These are phyloP conservation scores for Suillia variegata DNA, from an alignment of 2,888 invertebrate genomes.

Conservation along the genomic window DNA sequence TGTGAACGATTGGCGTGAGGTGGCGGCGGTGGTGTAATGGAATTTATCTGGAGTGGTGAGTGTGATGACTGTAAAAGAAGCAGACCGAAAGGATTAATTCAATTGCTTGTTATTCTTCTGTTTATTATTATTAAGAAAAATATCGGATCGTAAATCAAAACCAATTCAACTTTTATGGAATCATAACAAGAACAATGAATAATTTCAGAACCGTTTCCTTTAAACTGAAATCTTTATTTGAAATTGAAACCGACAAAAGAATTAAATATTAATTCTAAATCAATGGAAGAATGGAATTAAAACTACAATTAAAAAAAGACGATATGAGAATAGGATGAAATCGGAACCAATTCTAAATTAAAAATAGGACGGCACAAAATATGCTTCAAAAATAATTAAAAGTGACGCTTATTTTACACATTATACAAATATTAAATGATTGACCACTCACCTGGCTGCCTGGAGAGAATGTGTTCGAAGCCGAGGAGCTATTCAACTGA, in stretches of 20 bases:
- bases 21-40: slow-evolving; percentile 60
- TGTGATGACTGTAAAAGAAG: slow-evolving; percentile 64
- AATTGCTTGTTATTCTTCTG: slow-evolving; percentile 37
- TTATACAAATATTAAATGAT: neutral
- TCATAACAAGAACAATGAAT: too few relatives aligned
- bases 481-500: slow-evolving; percentile 46
- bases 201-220: too few relatives aligned
- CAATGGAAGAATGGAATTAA: too few relatives aligned
- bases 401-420: neutral
- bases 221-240: too few relatives aligned
- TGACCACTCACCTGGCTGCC: slow-evolving; percentile 65
- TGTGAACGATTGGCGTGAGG: slow-evolving; percentile 57
- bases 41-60: slow-evolving; percentile 59
- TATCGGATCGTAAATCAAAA: too few relatives aligned
- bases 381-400: too few relatives aligned
- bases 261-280: too few relatives aligned
- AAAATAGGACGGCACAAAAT: neutral
- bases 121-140: too few relatives aligned
- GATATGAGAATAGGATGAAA: neutral
- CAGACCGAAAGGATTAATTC: slow-evolving; percentile 37
- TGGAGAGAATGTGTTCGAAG: slow-evolving; percentile 67
- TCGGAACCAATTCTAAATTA: neutral
- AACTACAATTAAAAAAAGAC: too few relatives aligned
- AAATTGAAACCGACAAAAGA: too few relatives aligned
- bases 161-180: too few relatives aligned